Conservation (phyloP, 2,888 invertebrate genomes). For the Lycaena phlaeas region DNA sequence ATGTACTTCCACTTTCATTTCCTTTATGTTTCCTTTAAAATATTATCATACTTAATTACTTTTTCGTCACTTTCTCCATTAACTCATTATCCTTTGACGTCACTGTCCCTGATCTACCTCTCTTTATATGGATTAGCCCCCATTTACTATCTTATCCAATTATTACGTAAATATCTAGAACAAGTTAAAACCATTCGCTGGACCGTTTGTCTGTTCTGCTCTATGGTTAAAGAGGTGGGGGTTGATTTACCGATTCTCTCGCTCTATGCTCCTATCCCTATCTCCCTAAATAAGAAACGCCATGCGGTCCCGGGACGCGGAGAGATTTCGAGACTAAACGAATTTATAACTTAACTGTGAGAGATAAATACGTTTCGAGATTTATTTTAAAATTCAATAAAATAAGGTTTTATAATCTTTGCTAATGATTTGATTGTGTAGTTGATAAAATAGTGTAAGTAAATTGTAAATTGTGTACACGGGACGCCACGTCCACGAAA, state of each 20-base stretch:
- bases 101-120: constrained; percentile 38
- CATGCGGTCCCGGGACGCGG: background rate
- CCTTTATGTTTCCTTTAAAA: no score
- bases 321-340: constrained; percentile 17
- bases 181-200: constrained; percentile 6
- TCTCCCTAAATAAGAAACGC: constrained; percentile 46
- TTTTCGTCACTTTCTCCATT: constrained; percentile 34
- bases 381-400: background rate
- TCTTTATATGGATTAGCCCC: no score
- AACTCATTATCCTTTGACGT: constrained; percentile 24
- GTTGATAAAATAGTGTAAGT: background rate
- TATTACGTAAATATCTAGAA: constrained; percentile 9
- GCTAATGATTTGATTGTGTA: background rate
- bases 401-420: background rate
- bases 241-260: constrained; percentile 10
- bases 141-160: no score
- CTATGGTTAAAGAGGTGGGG: background rate
- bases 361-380: background rate
- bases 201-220: background rate
- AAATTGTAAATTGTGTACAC: background rate
- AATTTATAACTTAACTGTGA: constrained; percentile 12
- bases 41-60: constrained; percentile 41
- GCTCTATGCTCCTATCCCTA: constrained; percentile 28
- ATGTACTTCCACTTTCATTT: constrained; percentile 31
- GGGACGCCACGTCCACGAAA: constrained; percentile 8